Base-by-base conservation (phyloP, 1,140 invertebrate species). In the Temnothorax nylanderi region DNA sequence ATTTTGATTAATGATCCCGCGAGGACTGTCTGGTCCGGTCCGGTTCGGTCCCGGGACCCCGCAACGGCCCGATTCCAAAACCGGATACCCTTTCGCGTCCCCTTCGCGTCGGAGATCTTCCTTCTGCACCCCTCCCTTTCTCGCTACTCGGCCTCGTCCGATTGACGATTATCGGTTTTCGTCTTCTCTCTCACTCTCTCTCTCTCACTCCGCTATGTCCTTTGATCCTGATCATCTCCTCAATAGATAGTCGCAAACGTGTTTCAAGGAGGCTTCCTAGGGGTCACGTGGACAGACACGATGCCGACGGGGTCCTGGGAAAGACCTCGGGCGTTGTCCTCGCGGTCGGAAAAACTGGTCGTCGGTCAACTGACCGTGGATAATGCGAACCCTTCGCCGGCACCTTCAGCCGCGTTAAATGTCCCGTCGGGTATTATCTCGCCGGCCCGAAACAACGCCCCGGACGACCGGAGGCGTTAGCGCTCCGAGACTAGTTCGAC, bases 1-100 rank as follows among this genome's bases (percentile, higher is more conserved):
- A 92, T 94, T 93, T 93, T 94, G 94, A 94, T 94, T 94, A 93
- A 94, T 94, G 92, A 88, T 74, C 85, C 88, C 74, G 47, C 78
- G 77, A 56, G n/a, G 74, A 78, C 26, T 41, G 80, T 76, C 32
- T 54, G 51, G 41, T 77, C 87, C 69, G 77, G 67, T 71, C 41
- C 26, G 75, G 75, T 65, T 51, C 47, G 41, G 58, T 84, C 65
- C 67, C 81, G 81, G 80, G 58, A 75, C 62, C 26, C 26, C 26
- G 62, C 89, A 93, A 92, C 90, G 92, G 93, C 90, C 93, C 93
- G 92, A 91, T 94, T 93, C 93, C 91, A 91, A 92, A 94, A 94
- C 92, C 93, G 93, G 94, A 94, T 92, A 89, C 84, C 92, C 91
- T 89, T 87, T 69, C 21, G 65, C 44, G 67, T 76, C 58, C 71